These are phyloP conservation scores for Eucidaris tribuloides DNA, from an alignment of 35 echinoderm and acorn worm species.

Conservation along the genomic window DNA sequence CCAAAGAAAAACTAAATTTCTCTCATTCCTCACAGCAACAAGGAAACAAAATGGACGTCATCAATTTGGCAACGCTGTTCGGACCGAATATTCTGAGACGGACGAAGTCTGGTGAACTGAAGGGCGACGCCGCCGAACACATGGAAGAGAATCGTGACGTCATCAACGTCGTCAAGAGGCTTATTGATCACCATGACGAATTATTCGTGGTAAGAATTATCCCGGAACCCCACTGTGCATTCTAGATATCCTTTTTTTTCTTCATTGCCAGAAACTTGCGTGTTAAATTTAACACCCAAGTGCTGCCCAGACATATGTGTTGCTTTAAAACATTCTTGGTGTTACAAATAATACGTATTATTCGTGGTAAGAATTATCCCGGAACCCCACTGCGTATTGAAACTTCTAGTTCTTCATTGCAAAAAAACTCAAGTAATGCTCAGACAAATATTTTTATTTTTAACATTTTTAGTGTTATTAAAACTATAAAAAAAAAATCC, in stretches of 20 bases:
- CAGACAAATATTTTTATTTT: not conserved
- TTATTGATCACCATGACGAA: conserved; percentile 59
- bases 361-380: conserved; percentile 46
- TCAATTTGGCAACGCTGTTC: conserved; percentile 89
- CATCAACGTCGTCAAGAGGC: conserved; percentile 52
- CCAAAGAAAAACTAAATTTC: not conserved
- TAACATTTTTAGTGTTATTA: not conserved
- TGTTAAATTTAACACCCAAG: not conserved
- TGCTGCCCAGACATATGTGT: not conserved
- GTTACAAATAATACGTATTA: not conserved
- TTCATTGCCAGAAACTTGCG: not conserved
- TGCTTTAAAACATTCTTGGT: not conserved
- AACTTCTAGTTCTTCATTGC: not conserved
- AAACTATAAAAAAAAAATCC: not conserved
- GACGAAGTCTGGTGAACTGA: conserved; percentile 74
- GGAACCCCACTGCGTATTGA: not conserved
- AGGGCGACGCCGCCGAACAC: conserved; percentile 71
- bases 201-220: conserved; percentile 57
- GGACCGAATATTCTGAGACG: conserved; percentile 94
- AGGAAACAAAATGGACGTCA: conserved; percentile 92
- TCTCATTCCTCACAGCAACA: conserved; percentile 27
- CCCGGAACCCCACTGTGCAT: not conserved
- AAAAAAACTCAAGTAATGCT: not conserved
- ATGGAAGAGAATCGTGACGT: conserved; percentile 89
- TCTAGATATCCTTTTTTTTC: not conserved